Evolutionary conservation across 2,888 invertebrate species (phyloP).

Genomic region (Gastracanthus pulcherrimus): DNA sequence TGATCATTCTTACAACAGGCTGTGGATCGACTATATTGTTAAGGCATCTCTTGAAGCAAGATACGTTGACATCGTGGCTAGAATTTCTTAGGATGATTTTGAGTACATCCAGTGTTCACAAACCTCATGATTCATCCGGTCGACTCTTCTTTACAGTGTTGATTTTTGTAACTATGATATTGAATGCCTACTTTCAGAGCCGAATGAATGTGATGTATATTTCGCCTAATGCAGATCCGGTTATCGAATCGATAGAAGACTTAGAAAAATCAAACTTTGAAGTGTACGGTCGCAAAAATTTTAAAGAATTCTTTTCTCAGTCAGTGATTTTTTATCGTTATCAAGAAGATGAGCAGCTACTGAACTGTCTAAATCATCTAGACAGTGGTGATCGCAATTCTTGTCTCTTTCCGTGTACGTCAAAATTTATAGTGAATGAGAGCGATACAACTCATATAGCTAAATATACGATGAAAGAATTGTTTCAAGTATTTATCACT

Average conservation of each 20-base stretch:
- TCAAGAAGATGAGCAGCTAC: not conserved
- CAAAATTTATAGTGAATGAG: not conserved
- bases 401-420: not conserved
- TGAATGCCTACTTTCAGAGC: not conserved
- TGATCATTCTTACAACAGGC: not conserved
- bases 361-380: not conserved
- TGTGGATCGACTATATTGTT: not conserved
- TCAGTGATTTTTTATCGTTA: not conserved
- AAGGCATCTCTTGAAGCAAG: not conserved
- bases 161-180: not conserved
- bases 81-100: not conserved
- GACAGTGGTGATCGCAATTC: not conserved
- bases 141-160: not conserved
- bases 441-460: not conserved
- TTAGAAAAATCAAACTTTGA: not conserved
- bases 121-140: not conserved
- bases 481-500: not conserved
- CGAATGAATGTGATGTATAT: not conserved
- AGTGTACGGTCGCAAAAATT: not conserved
- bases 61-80: not conserved
- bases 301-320: not conserved
- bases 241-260: not conserved
- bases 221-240: not conserved
- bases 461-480: not conserved
- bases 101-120: not conserved